These are phyloP conservation scores for Zosterops borbonicus DNA, from an alignment of 2,113 vertebrate genomes.

Conservation along the genomic window DNA sequence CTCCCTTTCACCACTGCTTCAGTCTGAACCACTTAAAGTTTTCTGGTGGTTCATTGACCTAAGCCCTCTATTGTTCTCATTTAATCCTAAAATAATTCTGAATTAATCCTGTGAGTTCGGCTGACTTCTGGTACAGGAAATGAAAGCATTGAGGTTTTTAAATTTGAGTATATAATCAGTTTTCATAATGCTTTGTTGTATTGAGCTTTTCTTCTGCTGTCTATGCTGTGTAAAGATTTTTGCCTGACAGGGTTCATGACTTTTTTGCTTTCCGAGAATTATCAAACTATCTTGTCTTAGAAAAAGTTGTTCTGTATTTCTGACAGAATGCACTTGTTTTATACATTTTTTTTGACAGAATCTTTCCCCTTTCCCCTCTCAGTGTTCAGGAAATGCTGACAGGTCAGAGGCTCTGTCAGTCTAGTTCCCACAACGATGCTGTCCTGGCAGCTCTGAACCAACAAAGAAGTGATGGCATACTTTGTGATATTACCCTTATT, in stretches of 20 bases:
- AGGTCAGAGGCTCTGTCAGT: slow-evolving; percentile 95
- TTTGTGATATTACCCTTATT: slow-evolving; percentile 93
- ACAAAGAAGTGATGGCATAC: slow-evolving; percentile 92
- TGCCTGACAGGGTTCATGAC: neutral
- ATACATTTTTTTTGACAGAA: neutral
- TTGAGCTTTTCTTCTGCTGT: neutral
- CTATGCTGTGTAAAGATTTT: neutral
- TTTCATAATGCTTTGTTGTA: neutral
- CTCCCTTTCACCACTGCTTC: neutral
- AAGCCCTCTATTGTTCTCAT: neutral
- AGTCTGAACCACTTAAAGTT: neutral
- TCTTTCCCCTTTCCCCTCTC: slow-evolving; percentile 31
- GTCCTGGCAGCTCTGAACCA: slow-evolving; percentile 94
- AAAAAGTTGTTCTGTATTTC: neutral
- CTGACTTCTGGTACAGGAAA: neutral
- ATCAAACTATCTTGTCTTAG: neutral
- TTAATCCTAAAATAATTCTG: neutral
- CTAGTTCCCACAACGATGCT: slow-evolving; percentile 91
- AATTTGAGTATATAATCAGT: neutral
- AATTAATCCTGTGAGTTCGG: neutral
- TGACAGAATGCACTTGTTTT: neutral
- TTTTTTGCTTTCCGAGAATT: neutral
- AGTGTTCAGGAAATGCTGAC: slow-evolving; percentile 93
- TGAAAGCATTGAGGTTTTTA: neutral
- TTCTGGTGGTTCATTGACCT: neutral